Evolutionary conservation across 2,888 invertebrate genomes (phyloP).

Genomic region (Fragum fragum): DNA sequence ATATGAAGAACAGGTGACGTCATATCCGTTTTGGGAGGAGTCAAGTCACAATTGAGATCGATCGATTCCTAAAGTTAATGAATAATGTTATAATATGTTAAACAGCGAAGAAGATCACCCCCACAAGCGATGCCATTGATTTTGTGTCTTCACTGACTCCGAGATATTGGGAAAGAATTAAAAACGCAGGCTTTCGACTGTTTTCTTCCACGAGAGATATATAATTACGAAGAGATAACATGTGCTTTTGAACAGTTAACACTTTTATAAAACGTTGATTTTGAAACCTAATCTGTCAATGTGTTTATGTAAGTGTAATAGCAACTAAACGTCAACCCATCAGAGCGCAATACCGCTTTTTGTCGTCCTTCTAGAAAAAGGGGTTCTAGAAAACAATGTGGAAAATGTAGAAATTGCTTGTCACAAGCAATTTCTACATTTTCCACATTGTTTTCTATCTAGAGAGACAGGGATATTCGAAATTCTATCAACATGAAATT

Average conservation of each 20-base stretch:
- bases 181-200: not conserved
- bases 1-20: slow-evolving; percentile 1
- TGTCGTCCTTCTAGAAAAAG: too few species aligned
- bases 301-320: too few species aligned
- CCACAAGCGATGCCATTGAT: slow-evolving; percentile 14
- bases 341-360: too few species aligned
- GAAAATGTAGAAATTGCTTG: too few species aligned
- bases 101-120: not conserved
- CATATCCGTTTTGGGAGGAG: slow-evolving; percentile 8
- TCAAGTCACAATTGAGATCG: not conserved
- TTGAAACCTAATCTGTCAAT: too few species aligned
- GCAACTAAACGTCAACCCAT: too few species aligned
- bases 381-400: too few species aligned
- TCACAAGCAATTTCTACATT: too few species aligned
- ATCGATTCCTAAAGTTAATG: slow-evolving; percentile 9
- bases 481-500: too few species aligned
- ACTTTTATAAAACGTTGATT: not conserved
- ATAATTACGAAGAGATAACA: slow-evolving; percentile 14
- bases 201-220: not conserved
- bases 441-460: too few species aligned
- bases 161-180: slow-evolving; percentile 1
- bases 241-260: slow-evolving; percentile 1
- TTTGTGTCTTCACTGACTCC: slow-evolving; percentile 1
- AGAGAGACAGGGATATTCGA: too few species aligned
- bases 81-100: slow-evolving; percentile 26